phyloP scores from a whole-genome alignment of 2,113 vertebrate genomes.

The Zootoca vivipara region DNA sequence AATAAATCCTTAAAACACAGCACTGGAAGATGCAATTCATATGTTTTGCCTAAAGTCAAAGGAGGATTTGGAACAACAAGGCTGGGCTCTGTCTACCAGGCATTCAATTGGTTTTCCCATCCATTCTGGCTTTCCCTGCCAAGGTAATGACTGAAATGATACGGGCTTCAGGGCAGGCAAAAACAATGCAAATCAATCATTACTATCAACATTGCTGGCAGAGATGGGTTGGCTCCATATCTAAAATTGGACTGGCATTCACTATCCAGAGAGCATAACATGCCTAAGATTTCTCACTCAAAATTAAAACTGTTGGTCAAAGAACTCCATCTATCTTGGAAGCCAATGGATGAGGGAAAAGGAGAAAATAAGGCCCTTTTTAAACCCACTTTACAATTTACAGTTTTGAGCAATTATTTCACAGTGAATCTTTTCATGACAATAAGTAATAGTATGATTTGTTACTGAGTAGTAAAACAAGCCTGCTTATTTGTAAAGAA shows the following conservation, averaged over 20 bases:
- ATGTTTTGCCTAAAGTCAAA: constrained; percentile 19
- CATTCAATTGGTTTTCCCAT: constrained; percentile 22
- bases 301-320: constrained; percentile 14
- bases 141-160: constrained; percentile 47
- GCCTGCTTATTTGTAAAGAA: constrained; percentile 39
- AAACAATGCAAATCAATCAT: constrained; percentile 32
- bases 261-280: constrained; percentile 38
- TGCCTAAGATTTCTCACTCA: constrained; percentile 32
- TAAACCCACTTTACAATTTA: constrained; percentile 16
- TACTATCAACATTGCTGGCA: constrained; percentile 35
- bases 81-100: neutral
- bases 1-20: neutral
- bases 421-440: constrained; percentile 10
- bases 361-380: neutral
- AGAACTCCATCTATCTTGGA: constrained; percentile 27
- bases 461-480: constrained; percentile 39
- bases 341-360: constrained; percentile 3
- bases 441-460: constrained; percentile 33
- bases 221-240: constrained; percentile 38
- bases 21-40: neutral
- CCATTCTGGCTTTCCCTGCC: constrained; percentile 32
- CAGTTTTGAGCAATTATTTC: constrained; percentile 37
- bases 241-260: constrained; percentile 30
- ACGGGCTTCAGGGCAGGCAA: constrained; percentile 46
- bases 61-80: neutral